Percentiles rank a stretch among this genome's conserved stretches.
These are phyloP conservation scores for Chloropsis cyanopogon DNA, from an alignment of 2,113 vertebrate species.

Conservation along the genomic window DNA sequence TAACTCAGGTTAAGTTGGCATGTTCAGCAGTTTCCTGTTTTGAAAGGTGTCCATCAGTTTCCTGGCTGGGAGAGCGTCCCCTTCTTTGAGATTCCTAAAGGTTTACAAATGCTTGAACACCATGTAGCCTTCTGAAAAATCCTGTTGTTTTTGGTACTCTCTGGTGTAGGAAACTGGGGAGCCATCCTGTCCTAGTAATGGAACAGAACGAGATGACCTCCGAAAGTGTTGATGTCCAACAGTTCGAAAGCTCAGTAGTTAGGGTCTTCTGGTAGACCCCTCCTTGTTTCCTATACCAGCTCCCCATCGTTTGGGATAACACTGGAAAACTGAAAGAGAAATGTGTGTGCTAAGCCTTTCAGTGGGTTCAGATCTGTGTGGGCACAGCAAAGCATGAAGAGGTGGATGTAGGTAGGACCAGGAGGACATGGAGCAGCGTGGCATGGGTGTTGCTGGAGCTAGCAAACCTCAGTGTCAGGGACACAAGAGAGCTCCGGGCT, in stretches of 20 bases:
- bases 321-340: not conserved
- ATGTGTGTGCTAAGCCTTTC: not conserved
- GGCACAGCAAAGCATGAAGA: accelerated
- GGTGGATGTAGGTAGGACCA: not conserved
- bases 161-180: not conserved
- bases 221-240: accelerated
- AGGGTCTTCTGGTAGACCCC: not conserved
- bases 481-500: not conserved
- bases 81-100: not conserved
- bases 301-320: not conserved
- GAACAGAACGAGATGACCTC: not conserved
- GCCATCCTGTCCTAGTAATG: not conserved
- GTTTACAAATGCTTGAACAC: not conserved
- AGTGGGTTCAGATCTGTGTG: not conserved
- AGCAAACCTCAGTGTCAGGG: not conserved
- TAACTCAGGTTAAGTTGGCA: not conserved
- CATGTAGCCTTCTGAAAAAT: not conserved
- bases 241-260: not conserved
- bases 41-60: not conserved
- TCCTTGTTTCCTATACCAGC: not conserved
- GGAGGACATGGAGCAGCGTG: not conserved
- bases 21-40: constrained; percentile 13
- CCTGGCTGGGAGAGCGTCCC: not conserved
- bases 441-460: not conserved
- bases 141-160: not conserved